These are phyloP conservation scores for Macquaria ambigua DNA, from an alignment of 2,113 vertebrate genomes.

Conservation along the genomic window DNA sequence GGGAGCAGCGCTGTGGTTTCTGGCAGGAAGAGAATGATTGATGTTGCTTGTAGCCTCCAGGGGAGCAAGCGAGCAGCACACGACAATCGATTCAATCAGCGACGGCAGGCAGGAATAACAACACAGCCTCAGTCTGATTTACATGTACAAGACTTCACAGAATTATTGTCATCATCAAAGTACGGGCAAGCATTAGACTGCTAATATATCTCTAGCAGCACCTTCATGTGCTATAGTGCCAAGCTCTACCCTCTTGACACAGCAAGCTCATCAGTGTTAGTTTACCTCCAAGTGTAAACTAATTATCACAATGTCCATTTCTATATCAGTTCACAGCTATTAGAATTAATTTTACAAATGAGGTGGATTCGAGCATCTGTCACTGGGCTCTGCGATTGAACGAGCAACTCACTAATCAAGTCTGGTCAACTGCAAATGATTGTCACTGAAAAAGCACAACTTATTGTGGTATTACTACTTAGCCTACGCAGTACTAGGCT, in stretches of 20 bases:
- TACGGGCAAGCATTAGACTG: not conserved
- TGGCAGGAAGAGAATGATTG: constrained; percentile 59
- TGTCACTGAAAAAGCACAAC: not conserved
- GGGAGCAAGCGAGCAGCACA: constrained; percentile 43
- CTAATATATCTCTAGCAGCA: constrained; percentile 1
- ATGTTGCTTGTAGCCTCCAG: constrained; percentile 72
- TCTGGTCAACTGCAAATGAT: not conserved
- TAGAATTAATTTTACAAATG: not conserved
- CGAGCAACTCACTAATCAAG: not conserved
- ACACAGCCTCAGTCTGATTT: constrained; percentile 43
- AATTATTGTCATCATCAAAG: constrained; percentile 58
- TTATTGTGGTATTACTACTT: not conserved
- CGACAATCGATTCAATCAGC: constrained; percentile 65
- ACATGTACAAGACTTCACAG: constrained; percentile 32
- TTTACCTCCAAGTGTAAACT: not conserved
- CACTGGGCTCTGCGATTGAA: not conserved
- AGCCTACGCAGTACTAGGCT: not conserved
- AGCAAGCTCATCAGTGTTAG: not conserved
- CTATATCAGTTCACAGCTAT: not conserved
- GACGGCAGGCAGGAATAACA: constrained; percentile 49
- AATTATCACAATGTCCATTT: not conserved
- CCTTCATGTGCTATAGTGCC: not conserved
- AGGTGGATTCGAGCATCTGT: not conserved
- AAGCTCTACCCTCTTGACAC: not conserved
- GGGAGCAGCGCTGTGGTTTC: constrained; percentile 48